Evolutionary conservation across 2,888 invertebrate species (phyloP).

Genomic region (Spilarctia lutea): DNA sequence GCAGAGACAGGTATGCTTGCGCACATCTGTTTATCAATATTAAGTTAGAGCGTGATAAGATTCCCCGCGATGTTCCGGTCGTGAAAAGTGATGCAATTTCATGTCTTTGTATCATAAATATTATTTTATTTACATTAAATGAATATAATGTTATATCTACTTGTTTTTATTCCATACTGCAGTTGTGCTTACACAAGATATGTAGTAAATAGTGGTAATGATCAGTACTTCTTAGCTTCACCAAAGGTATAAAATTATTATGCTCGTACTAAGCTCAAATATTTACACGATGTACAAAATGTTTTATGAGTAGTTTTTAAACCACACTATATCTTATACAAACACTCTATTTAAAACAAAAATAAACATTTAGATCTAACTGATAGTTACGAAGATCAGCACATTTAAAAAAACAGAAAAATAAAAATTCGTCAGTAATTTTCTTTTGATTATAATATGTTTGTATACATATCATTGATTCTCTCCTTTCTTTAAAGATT

Average conservation of each 20-base stretch:
- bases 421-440: background rate
- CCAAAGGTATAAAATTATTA: too few species aligned
- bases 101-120: background rate
- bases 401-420: background rate
- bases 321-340: too few species aligned
- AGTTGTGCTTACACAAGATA: background rate
- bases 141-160: background rate
- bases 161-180: background rate
- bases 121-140: background rate
- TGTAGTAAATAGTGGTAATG: background rate
- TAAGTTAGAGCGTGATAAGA: conserved; percentile 21
- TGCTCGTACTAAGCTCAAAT: too few species aligned
- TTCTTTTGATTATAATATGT: background rate
- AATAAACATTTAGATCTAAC: background rate
- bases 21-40: conserved; percentile 24
- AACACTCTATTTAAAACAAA: too few species aligned
- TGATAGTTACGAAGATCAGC: background rate
- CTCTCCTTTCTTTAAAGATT: background rate
- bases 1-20: conserved; percentile 13
- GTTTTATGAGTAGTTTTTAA: too few species aligned
- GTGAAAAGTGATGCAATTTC: background rate
- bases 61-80: conserved; percentile 4
- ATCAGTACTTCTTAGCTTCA: background rate
- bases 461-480: background rate
- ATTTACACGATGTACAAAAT: too few species aligned